phyloP scores from a whole-genome alignment of 2,113 vertebrate genomes.

The Scomber scombrus region DNA sequence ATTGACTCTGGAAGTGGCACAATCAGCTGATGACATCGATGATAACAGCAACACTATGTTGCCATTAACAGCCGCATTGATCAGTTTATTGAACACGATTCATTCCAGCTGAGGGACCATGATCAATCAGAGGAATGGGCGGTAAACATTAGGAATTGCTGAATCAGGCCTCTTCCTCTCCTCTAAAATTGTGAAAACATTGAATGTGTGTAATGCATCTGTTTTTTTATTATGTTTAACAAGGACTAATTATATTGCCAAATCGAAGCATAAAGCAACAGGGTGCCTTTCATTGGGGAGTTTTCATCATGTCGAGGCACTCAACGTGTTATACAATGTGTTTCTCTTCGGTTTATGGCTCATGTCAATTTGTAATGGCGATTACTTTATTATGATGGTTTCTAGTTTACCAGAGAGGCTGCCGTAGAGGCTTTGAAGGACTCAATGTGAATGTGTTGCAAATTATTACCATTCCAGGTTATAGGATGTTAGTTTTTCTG shows the following conservation, averaged over 20 bases:
- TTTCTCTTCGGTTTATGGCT: constrained; percentile 29
- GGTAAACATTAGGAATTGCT: neutral
- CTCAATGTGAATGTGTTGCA: neutral
- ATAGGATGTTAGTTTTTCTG: too few relatives aligned
- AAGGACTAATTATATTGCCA: neutral
- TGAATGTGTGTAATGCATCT: neutral
- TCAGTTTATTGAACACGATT: constrained; percentile 37
- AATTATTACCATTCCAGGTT: too few relatives aligned
- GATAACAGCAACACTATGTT: constrained; percentile 12
- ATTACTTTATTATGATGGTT: constrained; percentile 16
- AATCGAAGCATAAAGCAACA: constrained; percentile 11
- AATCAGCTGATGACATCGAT: constrained; percentile 25
- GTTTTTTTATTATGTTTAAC: neutral
- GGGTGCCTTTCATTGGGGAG: neutral
- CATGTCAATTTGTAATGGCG: constrained; percentile 21
- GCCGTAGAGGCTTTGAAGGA: constrained; percentile 5
- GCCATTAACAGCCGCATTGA: constrained; percentile 38
- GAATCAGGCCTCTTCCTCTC: neutral
- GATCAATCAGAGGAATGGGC: neutral
- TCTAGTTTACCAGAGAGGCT: neutral
- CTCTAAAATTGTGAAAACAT: neutral
- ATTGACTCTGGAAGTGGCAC: constrained; percentile 30
- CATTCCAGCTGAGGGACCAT: constrained; percentile 4
- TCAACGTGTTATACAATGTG: constrained; percentile 15
- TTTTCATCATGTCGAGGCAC: neutral